Conservation (phyloP, 1,140 invertebrate genomes). For the Drosophila sucinea region DNA sequence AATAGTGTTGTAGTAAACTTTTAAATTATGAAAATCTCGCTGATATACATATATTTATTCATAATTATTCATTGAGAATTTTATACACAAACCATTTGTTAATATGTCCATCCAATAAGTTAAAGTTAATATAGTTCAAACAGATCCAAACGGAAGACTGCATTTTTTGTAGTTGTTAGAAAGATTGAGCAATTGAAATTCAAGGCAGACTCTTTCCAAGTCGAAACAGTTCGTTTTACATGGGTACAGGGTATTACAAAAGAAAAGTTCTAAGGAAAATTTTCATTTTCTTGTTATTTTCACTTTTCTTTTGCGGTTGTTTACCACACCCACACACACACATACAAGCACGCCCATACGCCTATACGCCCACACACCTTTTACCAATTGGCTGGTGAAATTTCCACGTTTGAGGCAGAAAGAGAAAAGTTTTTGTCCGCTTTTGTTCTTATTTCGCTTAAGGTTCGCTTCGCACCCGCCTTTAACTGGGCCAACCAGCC, state of each 20-base stretch:
- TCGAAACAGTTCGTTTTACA: background rate
- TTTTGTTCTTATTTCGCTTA: constrained; percentile 18
- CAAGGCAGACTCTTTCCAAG: too few relatives aligned
- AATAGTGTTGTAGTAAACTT: too few relatives aligned
- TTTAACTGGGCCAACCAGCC: constrained; percentile 50
- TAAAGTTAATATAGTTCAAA: too few relatives aligned
- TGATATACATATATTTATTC: too few relatives aligned
- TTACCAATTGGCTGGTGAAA: constrained; percentile 10
- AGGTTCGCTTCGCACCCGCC: constrained; percentile 32
- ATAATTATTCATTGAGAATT: too few relatives aligned
- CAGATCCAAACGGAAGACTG: too few relatives aligned
- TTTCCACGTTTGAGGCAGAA: constrained; percentile 1
- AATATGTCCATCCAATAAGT: too few relatives aligned
- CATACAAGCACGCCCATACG: background rate
- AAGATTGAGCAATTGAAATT: too few relatives aligned
- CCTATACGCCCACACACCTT: constrained; percentile 5
- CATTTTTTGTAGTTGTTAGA: too few relatives aligned
- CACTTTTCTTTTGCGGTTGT: constrained; percentile 8
- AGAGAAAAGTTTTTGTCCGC: background rate
- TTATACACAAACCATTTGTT: too few relatives aligned
- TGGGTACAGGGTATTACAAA: background rate
- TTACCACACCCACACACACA: background rate
- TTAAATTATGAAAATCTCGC: too few relatives aligned
- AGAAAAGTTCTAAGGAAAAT: background rate
- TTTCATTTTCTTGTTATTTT: constrained; percentile 12